Conservation (phyloP, 2,888 invertebrate genomes). For the Drosophila borealis region DNA sequence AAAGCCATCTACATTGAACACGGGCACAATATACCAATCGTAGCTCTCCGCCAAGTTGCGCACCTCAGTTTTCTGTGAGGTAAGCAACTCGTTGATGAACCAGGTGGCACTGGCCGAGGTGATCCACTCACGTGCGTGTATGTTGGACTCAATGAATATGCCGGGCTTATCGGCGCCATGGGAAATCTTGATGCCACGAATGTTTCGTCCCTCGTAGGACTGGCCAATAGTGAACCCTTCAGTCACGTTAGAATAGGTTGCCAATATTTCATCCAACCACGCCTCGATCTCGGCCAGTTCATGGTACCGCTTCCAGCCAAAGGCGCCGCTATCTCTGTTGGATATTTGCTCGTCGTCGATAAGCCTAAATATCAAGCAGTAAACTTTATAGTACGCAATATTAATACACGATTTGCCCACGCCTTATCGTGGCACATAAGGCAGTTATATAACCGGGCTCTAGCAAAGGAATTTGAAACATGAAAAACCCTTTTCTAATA, state of each 20-base stretch:
- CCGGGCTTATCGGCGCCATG: slow-evolving; percentile 85
- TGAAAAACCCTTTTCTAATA: too few species aligned
- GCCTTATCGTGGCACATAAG: slow-evolving; percentile 11
- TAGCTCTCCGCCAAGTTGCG: slow-evolving; percentile 88
- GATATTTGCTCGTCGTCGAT: slow-evolving; percentile 85
- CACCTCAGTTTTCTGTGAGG: slow-evolving; percentile 86
- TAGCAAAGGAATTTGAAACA: too few species aligned
- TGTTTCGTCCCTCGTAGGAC: slow-evolving; percentile 87
- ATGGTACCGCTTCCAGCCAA: slow-evolving; percentile 88
- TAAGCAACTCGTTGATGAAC: slow-evolving; percentile 90
- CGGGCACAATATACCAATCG: slow-evolving; percentile 91
- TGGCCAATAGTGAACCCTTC: slow-evolving; percentile 85
- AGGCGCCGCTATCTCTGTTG: slow-evolving; percentile 68
- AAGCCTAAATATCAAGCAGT: slow-evolving; percentile 81
- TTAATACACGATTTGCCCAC: background rate
- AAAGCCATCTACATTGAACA: slow-evolving; percentile 91
- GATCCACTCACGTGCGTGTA: slow-evolving; percentile 90
- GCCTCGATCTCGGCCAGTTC: slow-evolving; percentile 87
- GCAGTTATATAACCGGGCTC: background rate
- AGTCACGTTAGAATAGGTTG: slow-evolving; percentile 84
- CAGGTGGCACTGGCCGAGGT: slow-evolving; percentile 89
- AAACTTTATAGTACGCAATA: slow-evolving; percentile 39
- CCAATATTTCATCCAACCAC: slow-evolving; percentile 86
- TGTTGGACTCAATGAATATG: slow-evolving; percentile 88
- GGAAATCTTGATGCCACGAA: slow-evolving; percentile 87